A percentile compares a stretch with the other conserved stretches of the same genome.
phyloP scores from a whole-genome alignment of 2,888 invertebrate genomes.

The Notodonta ziczac region DNA sequence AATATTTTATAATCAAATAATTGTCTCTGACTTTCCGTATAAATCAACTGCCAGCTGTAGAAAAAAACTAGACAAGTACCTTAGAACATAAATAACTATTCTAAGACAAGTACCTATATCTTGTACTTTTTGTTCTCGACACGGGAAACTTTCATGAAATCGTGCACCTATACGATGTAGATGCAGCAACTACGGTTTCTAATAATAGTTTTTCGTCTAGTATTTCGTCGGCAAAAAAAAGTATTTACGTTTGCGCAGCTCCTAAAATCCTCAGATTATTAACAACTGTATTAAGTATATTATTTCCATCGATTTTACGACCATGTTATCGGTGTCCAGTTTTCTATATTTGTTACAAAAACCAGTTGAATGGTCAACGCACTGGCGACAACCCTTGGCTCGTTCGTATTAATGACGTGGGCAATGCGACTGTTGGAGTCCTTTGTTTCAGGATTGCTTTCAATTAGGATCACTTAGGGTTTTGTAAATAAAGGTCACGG shows the following conservation, averaged over 20 bases:
- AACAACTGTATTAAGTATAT: not conserved
- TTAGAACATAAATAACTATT: no score
- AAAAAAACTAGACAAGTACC: not conserved
- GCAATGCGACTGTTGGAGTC: not conserved
- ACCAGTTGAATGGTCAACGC: constrained; percentile 2
- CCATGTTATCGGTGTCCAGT: not conserved
- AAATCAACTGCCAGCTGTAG: not conserved
- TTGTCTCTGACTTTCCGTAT: not conserved
- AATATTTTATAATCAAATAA: no score
- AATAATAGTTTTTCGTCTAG: no score
- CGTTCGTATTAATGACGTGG: not conserved
- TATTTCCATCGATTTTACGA: not conserved
- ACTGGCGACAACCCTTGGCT: not conserved
- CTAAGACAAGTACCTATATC: no score
- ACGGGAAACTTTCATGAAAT: no score
- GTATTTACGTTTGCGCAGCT: no score
- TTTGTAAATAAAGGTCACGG: not conserved
- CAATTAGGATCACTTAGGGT: constrained; percentile 3
- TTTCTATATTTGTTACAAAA: not conserved
- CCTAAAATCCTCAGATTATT: no score
- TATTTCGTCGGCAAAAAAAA: no score
- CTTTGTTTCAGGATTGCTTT: constrained; percentile 5
- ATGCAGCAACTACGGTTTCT: no score
- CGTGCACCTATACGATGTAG: no score
- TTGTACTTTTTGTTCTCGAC: no score